phyloP scores from a whole-genome alignment of 1,140 invertebrate genomes.

The Mercenaria mercenaria region DNA sequence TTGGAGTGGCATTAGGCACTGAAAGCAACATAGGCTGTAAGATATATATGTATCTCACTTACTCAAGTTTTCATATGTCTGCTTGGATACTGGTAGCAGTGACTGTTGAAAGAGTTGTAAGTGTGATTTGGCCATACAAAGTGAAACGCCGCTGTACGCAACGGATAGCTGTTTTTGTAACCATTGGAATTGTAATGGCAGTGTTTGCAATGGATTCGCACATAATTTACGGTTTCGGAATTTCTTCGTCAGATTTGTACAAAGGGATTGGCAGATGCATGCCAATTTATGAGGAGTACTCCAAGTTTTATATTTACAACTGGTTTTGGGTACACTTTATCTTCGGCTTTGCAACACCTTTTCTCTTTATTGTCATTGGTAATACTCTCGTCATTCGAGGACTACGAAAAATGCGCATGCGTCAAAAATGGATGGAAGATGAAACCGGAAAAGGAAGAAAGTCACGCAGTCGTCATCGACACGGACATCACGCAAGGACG shows the following conservation, averaged over 20 bases:
- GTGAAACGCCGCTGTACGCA: constrained; percentile 56
- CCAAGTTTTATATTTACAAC: not conserved
- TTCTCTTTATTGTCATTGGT: constrained; percentile 5
- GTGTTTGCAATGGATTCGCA: not conserved
- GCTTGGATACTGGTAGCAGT: constrained; percentile 75
- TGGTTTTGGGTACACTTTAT: constrained; percentile 40
- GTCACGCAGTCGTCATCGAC: not conserved
- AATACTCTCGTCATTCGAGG: constrained; percentile 29
- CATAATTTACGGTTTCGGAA: not conserved
- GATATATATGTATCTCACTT: constrained; percentile 62
- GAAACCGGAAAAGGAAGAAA: not conserved
- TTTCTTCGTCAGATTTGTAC: not conserved
- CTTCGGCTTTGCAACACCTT: not conserved
- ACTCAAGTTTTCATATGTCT: constrained; percentile 64
- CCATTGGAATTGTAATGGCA: not conserved
- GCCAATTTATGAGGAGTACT: not conserved
- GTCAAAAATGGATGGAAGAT: not conserved
- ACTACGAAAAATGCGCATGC: not conserved
- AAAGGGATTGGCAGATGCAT: not conserved
- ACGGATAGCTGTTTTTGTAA: not conserved
- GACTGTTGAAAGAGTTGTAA: constrained; percentile 72
- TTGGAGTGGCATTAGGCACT: constrained; percentile 62
- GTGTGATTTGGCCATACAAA: constrained; percentile 70
- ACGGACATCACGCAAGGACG: not conserved
- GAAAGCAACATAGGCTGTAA: constrained; percentile 63